Conservation (phyloP, 2,113 vertebrate genomes). For the Prolemur simus region DNA sequence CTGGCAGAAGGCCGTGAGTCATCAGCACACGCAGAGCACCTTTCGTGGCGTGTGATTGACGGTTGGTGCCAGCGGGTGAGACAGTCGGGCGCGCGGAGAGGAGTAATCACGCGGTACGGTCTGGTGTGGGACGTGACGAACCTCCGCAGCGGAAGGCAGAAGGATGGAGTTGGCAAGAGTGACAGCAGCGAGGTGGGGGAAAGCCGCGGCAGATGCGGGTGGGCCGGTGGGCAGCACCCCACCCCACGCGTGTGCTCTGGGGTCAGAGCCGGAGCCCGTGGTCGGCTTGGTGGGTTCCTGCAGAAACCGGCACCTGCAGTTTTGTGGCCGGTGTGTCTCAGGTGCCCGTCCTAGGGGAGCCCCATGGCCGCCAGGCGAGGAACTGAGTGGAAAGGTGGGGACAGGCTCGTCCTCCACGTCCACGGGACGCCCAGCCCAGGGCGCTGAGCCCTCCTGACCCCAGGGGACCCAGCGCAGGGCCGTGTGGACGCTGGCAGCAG, state of each 20-base stretch:
- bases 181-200: neutral
- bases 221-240: neutral
- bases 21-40: constrained; percentile 46
- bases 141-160: constrained; percentile 52
- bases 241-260: neutral
- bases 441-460: no score
- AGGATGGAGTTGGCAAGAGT: neutral
- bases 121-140: constrained; percentile 72
- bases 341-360: neutral
- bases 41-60: constrained; percentile 74
- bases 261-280: neutral
- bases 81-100: constrained; percentile 76
- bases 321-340: neutral
- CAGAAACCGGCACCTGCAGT: neutral
- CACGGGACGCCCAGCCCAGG: no score
- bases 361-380: neutral
- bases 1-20: neutral
- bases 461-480: no score
- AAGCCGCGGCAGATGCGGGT: no score
- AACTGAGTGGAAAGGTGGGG: neutral
- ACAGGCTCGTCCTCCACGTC: neutral
- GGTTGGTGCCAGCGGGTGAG: constrained; percentile 69
- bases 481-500: no score
- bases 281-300: neutral
- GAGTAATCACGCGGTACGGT: constrained; percentile 68